Evolutionary conservation across 2,797 vertebrate genomes (phyloP), one percentile per base, ranked within the genome.

Genomic region (Sebastes hubbsi): DNA sequence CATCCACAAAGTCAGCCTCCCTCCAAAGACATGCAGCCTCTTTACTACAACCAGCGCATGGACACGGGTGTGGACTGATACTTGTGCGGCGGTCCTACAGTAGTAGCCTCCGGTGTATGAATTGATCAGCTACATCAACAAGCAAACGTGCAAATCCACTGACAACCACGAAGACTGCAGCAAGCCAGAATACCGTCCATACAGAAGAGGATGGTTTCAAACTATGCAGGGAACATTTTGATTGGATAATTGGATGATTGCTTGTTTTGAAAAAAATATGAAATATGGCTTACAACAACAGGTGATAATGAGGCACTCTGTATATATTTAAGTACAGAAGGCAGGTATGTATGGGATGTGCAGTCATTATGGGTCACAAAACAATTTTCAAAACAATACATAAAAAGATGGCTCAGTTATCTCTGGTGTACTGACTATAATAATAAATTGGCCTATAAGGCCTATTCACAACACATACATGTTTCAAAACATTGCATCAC

Each of bases 391-490:
- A 11, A 70, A 76, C 70, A 84, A 69, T 5, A 32, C 38, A 77
- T 63, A 49, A 27, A 79, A 75, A 70, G 55, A 75, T 54, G 61
- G 27, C 62, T 54, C 60, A 74, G 54, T 34, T 10, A 82, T 79
- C 29, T 86, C 52, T 71, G 81, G 67, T 64, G 42, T 60, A 77
- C 72, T 83, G 77, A 52, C 46, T 52, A 18, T 83, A 81, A 52
- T 72, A 34, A 63, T 74, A 85, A 80, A 80, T 81, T 70, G 80
- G 81, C 52, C 52, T 22, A 68, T 22, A 27, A 46, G 76, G 74
- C 71, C 52, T 12, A 24, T 89, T 84, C 75, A 69, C 78, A 87
- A 66, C 38, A n/a, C 74, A 88, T 83, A 81, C 62, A 74, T 76
- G 77, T 62, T 73, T 89, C 63, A 72, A 77, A 87, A 84, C 52